A percentile compares a stretch with the other conserved stretches of the same genome.
These are phyloP conservation scores for Deroplatys truncata DNA, from an alignment of 2,888 invertebrate species.

Conservation along the genomic window DNA sequence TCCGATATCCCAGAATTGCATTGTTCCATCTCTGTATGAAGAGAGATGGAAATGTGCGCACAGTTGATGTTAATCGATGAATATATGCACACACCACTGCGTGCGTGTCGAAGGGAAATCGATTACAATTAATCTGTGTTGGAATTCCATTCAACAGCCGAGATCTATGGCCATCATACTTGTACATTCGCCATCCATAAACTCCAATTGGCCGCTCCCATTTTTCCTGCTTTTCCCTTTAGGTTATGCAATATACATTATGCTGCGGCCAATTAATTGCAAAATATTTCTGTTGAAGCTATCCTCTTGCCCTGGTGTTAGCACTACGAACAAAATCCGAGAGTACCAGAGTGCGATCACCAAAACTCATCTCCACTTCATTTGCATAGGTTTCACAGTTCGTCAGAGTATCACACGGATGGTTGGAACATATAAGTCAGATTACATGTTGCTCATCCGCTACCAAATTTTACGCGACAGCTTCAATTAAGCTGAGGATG, in stretches of 20 bases:
- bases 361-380: too few species aligned
- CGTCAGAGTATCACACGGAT: too few species aligned
- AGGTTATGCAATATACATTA: background rate
- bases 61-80: background rate
- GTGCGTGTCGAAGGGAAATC: background rate
- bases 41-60: background rate
- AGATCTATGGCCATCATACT: background rate
- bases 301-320: too few species aligned
- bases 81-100: background rate
- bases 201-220: background rate
- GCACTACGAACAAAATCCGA: too few species aligned
- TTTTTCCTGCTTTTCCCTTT: background rate
- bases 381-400: too few species aligned
- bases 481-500: too few species aligned
- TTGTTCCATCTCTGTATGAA: background rate
- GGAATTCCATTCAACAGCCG: background rate
- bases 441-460: too few species aligned
- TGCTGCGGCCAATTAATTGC: background rate
- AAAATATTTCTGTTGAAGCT: background rate
- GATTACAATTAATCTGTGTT: background rate
- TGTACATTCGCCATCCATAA: background rate
- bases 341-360: too few species aligned
- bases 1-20: background rate
- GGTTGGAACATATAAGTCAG: too few species aligned
- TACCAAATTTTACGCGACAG: too few species aligned